These are phyloP conservation scores for Pachyuromys duprasi DNA, from an alignment of 2,797 vertebrate species.

Conservation along the genomic window DNA sequence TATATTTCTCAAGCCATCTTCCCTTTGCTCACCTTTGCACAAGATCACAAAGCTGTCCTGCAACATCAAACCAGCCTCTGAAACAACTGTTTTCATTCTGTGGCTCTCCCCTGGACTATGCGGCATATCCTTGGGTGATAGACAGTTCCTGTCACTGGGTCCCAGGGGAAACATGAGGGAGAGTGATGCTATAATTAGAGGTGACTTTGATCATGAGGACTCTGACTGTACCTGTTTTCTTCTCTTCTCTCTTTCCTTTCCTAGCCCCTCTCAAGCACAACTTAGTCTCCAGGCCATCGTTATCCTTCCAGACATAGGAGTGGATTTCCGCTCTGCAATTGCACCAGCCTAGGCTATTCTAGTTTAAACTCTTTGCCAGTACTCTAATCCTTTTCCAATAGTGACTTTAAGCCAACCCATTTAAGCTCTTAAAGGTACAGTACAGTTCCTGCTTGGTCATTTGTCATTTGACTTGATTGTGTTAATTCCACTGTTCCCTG, in stretches of 20 bases:
- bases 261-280: slow-evolving; percentile 77
- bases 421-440: slow-evolving; percentile 81
- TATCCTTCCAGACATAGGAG: slow-evolving; percentile 71
- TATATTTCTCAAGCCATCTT: slow-evolving; percentile 15
- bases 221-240: slow-evolving; percentile 74
- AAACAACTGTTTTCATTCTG: neutral
- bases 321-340: slow-evolving; percentile 70
- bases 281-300: slow-evolving; percentile 76
- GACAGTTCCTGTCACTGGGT: slow-evolving; percentile 28
- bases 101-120: neutral
- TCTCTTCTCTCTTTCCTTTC: slow-evolving; percentile 71
- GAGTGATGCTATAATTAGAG: neutral
- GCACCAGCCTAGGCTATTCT: slow-evolving; percentile 71
- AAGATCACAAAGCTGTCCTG: slow-evolving; percentile 51
- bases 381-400: slow-evolving; percentile 64
- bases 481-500: neutral
- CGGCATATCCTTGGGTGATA: neutral
- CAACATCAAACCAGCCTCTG: slow-evolving; percentile 22
- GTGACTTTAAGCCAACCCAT: slow-evolving; percentile 75
- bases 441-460: slow-evolving; percentile 48
- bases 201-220: slow-evolving; percentile 55
- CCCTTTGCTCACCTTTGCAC: neutral
- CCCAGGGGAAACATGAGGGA: slow-evolving; percentile 16
- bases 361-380: slow-evolving; percentile 78
- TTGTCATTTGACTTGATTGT: slow-evolving; percentile 57